These are phyloP conservation scores for Steinernema scapterisci DNA, from an alignment of 2,888 invertebrate species.

Conservation along the genomic window DNA sequence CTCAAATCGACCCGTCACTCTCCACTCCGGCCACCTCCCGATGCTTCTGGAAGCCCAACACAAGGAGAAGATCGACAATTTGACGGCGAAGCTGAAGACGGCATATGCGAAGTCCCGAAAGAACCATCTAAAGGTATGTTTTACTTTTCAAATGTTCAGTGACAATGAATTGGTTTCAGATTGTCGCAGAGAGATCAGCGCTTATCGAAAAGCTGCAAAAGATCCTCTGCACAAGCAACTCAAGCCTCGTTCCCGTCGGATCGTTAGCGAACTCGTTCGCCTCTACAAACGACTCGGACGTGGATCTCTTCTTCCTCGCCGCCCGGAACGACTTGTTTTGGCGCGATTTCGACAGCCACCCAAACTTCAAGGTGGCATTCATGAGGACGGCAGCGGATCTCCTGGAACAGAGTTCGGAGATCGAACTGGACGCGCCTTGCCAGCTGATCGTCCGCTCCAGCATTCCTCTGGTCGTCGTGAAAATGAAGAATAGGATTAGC, in stretches of 20 bases:
- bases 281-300: constrained; percentile 33
- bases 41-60: not conserved
- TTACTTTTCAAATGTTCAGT: too few relatives aligned
- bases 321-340: constrained; percentile 37
- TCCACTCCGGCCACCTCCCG: not conserved
- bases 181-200: not conserved
- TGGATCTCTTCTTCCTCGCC: constrained; percentile 40
- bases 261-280: constrained; percentile 40
- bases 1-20: not conserved
- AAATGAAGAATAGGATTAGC: constrained; percentile 43
- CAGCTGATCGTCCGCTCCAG: not conserved
- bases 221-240: not conserved
- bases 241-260: constrained; percentile 43
- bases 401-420: not conserved
- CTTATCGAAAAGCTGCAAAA: not conserved
- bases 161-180: not conserved
- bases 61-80: not conserved
- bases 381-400: constrained; percentile 35
- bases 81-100: not conserved
- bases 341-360: constrained; percentile 46
- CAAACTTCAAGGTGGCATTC: constrained; percentile 41
- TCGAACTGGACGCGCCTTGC: not conserved
- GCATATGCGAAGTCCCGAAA: not conserved
- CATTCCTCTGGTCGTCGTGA: constrained; percentile 48
- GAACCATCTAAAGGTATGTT: not conserved